Conservation (phyloP, 2,888 invertebrate genomes). For the Luffia ferchaultella region DNA sequence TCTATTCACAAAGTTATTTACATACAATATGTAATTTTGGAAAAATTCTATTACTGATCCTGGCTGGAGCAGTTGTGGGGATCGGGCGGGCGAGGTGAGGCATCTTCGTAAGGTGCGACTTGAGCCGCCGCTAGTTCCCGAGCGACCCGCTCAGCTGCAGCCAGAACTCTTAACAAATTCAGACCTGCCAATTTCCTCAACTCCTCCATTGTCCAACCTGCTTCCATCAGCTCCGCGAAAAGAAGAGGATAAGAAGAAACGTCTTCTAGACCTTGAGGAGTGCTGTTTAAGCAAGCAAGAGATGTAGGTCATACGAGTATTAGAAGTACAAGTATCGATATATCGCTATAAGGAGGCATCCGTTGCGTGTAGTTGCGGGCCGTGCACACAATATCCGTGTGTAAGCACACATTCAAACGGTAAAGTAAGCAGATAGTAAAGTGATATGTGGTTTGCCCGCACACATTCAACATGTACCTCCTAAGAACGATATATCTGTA, state of each 20-base stretch:
- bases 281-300: conserved; percentile 52
- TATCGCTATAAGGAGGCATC: no score
- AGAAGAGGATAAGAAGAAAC: conserved; percentile 81
- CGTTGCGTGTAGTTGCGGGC: no score
- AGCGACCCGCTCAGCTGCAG: conserved; percentile 76
- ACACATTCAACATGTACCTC: no score
- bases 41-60: conserved; percentile 40
- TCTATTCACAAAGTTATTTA: background rate
- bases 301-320: conserved; percentile 4
- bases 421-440: no score
- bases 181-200: conserved; percentile 79
- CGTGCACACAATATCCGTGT: no score
- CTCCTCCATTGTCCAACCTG: conserved; percentile 83
- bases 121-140: conserved; percentile 75
- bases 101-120: conserved; percentile 78
- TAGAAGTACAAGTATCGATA: conserved; percentile 8
- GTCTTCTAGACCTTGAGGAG: conserved; percentile 83
- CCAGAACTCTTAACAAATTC: conserved; percentile 77
- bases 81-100: conserved; percentile 65
- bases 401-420: no score
- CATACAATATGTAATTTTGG: background rate
- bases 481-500: no score
- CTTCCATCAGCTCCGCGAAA: conserved; percentile 79
- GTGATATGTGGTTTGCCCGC: no score
- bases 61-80: conserved; percentile 72